Base-by-base conservation (phyloP, 2,888 invertebrate species). In the Cerceris rybyensis region DNA sequence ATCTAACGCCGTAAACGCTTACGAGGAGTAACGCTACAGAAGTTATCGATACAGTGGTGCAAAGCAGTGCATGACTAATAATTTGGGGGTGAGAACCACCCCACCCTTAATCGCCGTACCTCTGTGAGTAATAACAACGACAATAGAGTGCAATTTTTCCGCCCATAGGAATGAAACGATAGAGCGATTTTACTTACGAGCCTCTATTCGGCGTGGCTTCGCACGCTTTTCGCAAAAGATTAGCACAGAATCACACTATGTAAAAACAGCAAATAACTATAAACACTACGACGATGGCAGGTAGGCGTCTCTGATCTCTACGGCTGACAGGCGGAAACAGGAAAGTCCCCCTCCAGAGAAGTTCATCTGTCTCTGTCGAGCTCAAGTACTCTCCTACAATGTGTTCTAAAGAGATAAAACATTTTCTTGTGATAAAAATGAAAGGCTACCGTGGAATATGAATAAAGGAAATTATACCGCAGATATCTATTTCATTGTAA, bases 321-420 rank as follows among this genome's bases (percentile, higher is more conserved):
- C 73, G 75, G 84, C 86, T 90, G 90, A 90, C 90, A 90, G 90
- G 89, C 90, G 90, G 90, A 90, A 90, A 87, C 87, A 89, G 87
- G 88, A 90, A 88, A 87, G 84, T 87, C 87, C 88, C 89, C 88
- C 77, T 72, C 85, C 79, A 75, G 50, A 42, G 41, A 41, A 52
- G 63, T 8, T 58, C 54, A 59, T 70, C 80, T 81, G 64, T 82
- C 72, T 78, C 64, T 73, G 50, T 78, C 67, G 60, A 54, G 65
- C 65, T 43, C 49, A 64, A 64, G 52, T 43, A 64, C 17, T 16
- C 57, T 50, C 46, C 67, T 74, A 54, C 60, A 52, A 52, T 8
- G 54, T 61, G 54, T 42, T 42, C 42, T 11, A 42, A 59, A 59
- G 14, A 59, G 42, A 41, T 39, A 57, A 28, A 11, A 8, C 9